Evolutionary conservation across 2,888 invertebrate species (phyloP).

Genomic region (Nomada goodeniana): DNA sequence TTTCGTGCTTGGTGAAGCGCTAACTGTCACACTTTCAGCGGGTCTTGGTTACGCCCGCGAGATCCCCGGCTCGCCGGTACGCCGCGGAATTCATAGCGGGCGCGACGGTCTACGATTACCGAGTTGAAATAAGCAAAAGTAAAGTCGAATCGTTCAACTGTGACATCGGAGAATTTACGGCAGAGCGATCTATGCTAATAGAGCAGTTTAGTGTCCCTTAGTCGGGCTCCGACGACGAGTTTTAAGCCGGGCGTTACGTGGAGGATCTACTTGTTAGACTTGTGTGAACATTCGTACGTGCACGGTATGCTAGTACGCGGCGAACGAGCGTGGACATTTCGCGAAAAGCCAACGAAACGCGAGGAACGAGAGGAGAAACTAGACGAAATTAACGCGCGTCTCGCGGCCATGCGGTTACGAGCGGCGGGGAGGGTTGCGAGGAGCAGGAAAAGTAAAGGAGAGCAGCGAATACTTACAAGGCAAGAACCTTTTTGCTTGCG

Average conservation of each 20-base stretch:
- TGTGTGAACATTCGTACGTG: not conserved
- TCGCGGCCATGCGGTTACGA: not conserved
- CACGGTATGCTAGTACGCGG: not conserved
- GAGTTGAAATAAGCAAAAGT: slow-evolving; percentile 4
- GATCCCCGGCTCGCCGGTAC: slow-evolving; percentile 17
- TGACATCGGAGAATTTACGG: not conserved
- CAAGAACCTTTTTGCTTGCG: not conserved
- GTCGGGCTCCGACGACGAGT: not conserved
- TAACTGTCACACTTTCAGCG: slow-evolving; percentile 68
- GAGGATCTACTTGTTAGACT: not conserved
- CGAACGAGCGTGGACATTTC: not conserved
- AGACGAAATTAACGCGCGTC: not conserved
- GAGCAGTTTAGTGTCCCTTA: slow-evolving; percentile 3
- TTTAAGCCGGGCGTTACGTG: slow-evolving; percentile 2
- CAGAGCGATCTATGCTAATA: not conserved
- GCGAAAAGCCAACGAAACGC: not conserved
- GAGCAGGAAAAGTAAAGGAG: not conserved
- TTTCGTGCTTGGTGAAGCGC: slow-evolving; percentile 78
- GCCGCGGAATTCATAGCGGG: not conserved
- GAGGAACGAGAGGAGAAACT: not conserved
- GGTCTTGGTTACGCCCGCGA: slow-evolving; percentile 49
- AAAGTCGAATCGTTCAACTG: slow-evolving; percentile 1
- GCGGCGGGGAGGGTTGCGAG: not conserved
- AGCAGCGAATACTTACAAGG: not conserved
- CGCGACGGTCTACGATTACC: not conserved